Evolutionary conservation across 2,888 invertebrate species (phyloP), one percentile per base, ranked within the genome.

Genomic region (Palloptera scutellata): DNA sequence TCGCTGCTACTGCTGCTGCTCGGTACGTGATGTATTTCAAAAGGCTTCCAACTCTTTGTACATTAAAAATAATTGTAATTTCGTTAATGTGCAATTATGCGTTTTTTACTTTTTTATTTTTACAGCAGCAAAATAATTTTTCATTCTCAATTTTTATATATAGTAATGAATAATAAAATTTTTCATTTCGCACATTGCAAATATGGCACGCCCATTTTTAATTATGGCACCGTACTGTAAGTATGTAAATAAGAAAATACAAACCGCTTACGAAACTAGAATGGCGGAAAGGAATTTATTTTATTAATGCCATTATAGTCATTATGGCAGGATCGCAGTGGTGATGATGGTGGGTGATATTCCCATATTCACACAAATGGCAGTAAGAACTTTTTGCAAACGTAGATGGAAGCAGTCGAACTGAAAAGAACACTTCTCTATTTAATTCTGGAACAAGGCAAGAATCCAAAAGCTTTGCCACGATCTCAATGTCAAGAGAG

Each of bases 111-210:
- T 58, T 15, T 30, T 19, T 60, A 17, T 60, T 45, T 45, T 17
- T 30, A 12, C 45, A 6, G 13, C 15, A 6, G 53, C 30, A 53
- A 52, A 57, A 52, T 15, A 58, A 57, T 61, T 61, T 61, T 40
- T 64, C 55, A 52, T 53, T 55, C 52, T 53, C 42, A 42, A 58
- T 68, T 64, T 60, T 66, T 61, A 59, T 60, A 54, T 41, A 66
- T 64, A 52, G 40, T 42, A 67, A 68, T 72, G 70, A 72, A 68
- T 72, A 64, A 69, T 68, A 66, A 71, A 70, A 64, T 68, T 68
- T 71, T 67, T 68, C 64, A 70, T 68, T 51, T 69, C 58, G 45
- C 66, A 19, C 59, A 41, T 59, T 72, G 59, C 64, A 69, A 67
- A 63, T 48, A 48, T 48, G 48, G 48, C 48, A 48, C 8, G 12